These are phyloP conservation scores for Tapirus terrestris DNA, from an alignment of 2,113 vertebrate genomes.

Conservation along the genomic window DNA sequence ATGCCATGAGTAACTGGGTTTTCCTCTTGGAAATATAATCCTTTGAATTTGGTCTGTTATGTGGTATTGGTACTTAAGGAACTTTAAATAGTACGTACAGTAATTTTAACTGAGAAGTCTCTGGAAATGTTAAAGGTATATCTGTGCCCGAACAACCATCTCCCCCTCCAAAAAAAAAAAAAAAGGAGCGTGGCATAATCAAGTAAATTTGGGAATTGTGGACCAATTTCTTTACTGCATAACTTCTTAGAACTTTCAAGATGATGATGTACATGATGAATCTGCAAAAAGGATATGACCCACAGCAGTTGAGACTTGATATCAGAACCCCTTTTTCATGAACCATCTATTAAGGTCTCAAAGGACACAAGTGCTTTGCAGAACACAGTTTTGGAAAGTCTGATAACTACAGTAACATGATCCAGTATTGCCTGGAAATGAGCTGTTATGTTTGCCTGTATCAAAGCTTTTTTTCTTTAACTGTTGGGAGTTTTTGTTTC, in stretches of 20 bases:
- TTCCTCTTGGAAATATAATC: slow-evolving; percentile 46
- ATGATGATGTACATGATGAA: not conserved
- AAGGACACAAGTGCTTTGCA: slow-evolving; percentile 40
- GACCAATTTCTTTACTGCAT: not conserved
- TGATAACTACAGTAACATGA: slow-evolving; percentile 47
- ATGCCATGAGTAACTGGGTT: slow-evolving; percentile 38
- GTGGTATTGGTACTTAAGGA: slow-evolving; percentile 18
- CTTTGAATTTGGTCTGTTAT: slow-evolving; percentile 59
- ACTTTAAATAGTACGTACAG: not conserved
- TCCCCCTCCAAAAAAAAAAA: not conserved
- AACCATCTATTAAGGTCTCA: slow-evolving; percentile 53
- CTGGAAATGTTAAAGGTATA: not conserved
- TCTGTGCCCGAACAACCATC: not conserved
- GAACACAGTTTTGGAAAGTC: slow-evolving; percentile 56
- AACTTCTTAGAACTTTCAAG: slow-evolving; percentile 53
- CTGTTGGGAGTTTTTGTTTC: slow-evolving; percentile 54
- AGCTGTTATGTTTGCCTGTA: slow-evolving; percentile 41
- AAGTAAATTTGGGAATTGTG: slow-evolving; percentile 30
- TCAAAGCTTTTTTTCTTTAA: slow-evolving; percentile 45
- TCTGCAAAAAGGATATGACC: slow-evolving; percentile 22
- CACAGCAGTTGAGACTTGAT: slow-evolving; percentile 47
- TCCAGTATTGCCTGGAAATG: slow-evolving; percentile 53
- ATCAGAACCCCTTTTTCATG: slow-evolving; percentile 47
- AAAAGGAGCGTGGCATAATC: not conserved
- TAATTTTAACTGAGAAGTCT: slow-evolving; percentile 63